Evolutionary conservation across 2,888 invertebrate species (phyloP).

Genomic region (Tanytarsus gracilentus): DNA sequence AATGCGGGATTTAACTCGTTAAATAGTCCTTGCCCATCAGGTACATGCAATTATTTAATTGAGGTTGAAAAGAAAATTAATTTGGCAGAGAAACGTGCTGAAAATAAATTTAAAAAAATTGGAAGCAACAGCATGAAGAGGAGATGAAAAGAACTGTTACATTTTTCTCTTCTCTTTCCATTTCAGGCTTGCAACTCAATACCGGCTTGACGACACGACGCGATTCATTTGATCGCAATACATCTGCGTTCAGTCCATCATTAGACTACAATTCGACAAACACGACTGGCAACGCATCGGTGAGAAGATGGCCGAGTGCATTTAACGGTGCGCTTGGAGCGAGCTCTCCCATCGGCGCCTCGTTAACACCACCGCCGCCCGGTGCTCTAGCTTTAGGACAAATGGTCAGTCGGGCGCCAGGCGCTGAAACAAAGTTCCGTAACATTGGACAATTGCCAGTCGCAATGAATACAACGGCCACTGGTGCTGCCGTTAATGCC

Average conservation of each 20-base stretch:
- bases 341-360: conserved; percentile 49
- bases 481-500: conserved; percentile 43
- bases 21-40: conserved; percentile 25
- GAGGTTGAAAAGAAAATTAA: no score
- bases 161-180: background rate
- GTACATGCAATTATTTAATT: conserved; percentile 13
- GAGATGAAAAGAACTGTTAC: background rate
- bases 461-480: conserved; percentile 40
- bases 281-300: conserved; percentile 41
- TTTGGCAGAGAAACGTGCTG: background rate
- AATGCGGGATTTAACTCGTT: conserved; percentile 17
- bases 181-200: conserved; percentile 52
- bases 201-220: conserved; percentile 60
- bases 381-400: conserved; percentile 55
- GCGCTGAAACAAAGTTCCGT: conserved; percentile 79
- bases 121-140: background rate
- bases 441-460: conserved; percentile 48
- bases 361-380: conserved; percentile 60
- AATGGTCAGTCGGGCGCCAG: conserved; percentile 68
- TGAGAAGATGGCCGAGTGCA: conserved; percentile 48
- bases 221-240: conserved; percentile 70
- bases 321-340: conserved; percentile 39
- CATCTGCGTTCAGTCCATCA: conserved; percentile 66
- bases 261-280: conserved; percentile 54
- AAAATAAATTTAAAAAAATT: background rate